Evolutionary conservation across 2,113 vertebrate species (phyloP), one percentile per base, ranked within the genome.

Genomic region (Sciurus niger): DNA sequence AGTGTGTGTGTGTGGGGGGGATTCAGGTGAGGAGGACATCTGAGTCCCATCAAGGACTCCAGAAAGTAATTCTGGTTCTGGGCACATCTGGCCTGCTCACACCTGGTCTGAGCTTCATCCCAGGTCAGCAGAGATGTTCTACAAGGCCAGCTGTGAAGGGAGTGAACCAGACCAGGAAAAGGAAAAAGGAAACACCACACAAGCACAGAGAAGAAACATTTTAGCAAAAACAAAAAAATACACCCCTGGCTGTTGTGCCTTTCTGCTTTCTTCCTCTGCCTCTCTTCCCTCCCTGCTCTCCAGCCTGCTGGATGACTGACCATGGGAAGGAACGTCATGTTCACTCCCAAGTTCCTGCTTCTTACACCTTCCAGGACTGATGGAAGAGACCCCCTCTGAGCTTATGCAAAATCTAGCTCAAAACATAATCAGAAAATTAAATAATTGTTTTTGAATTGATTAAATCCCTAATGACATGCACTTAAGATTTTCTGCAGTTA

Each of bases 401-500:
- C 13, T 74, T 77, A 58, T 55, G 25, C 5, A 90, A 89, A 92
- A 63, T 8, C 11, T n/a, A 93, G 11, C 25, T 89, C 8, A 74
- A 78, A 63, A 63, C 4, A 25, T 48, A 88, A 84, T 58, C 55
- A 58, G 55, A 95, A 60, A 96, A 87, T 40, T 6, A 82, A 92
- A 43, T 92, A 53, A 82, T 77, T 96, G 28, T 74, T 85, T 89
- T 82, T 34, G 90, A 84, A 22, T 32, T 92, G 80, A 72, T 13
- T 18, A 70, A 73, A 74, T 30, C 37, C 17, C 30, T 68, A 46
- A 77, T 93, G 82, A 17, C 55, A 37, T 3, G 2, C 7, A 89
- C 77, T 46, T 43, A 73, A 89, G 63, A 78, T 7, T 40, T 84
- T 90, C 40, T 87, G 20, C 16, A 91, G 11, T 76, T 43, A 74